Base-by-base conservation (phyloP, 2,797 vertebrate species). In the Macropodus opercularis region DNA sequence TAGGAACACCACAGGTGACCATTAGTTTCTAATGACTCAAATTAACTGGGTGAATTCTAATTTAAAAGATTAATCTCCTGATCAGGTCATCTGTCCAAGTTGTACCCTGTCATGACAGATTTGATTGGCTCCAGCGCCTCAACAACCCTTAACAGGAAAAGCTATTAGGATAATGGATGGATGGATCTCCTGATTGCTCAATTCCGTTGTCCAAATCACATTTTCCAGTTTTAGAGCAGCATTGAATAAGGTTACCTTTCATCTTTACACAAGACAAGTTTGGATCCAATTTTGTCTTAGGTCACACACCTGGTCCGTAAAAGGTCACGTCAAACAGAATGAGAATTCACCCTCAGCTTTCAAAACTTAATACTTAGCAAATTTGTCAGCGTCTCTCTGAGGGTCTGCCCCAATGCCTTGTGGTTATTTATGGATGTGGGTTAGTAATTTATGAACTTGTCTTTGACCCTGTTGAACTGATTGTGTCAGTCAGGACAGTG, bases 381-480 rank as follows among this genome's bases (percentile, higher is more conserved):
- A 69, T 55, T 31, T 36, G 31, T 23, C 27, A 21, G 50, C n/a
- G 27, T n/a, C 27, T 66, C 61, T 62, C 55, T 18, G 60, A 42
- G 58, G 66, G 26, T 59, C 42, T 78, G 55, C 15, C 53, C 67
- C 3, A 21, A 34, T 60, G 60, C 49, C 14, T 42, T 15, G 52
- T 35, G 34, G 66, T 64, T 85, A 83, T 84, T 84, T 80, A 72
- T 77, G 63, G 72, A 75, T 79, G 55, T 75, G 43, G 74, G 47
- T 80, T 67, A 73, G 59, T 54, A 48, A 71, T 64, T 78, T 38
- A 58, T 72, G 55, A 76, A 63, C 38, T 51, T 29, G 69, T 55
- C 26, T 69, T 40, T 81, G 69, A 78, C 64, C 73, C 51, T 1
- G 53, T 40, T 46, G 83, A 70, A 44, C 54, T 54, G 67, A 26